Evolutionary conservation across 2,888 invertebrate genomes (phyloP), one percentile per base, ranked within the genome.

Genomic region (Pristionchus maxplancki): DNA sequence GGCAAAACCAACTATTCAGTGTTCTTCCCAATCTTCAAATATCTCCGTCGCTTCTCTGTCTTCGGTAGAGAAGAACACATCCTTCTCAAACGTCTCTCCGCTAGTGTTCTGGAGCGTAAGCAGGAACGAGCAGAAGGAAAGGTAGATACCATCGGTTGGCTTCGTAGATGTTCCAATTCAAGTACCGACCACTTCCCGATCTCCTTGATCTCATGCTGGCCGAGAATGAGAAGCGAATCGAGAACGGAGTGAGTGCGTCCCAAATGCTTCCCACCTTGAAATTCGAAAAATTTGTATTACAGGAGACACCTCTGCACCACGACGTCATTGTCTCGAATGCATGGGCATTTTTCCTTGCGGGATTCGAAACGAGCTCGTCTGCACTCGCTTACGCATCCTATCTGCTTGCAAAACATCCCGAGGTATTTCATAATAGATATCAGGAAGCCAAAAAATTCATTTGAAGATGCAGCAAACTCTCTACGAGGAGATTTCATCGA

Each of bases 351-450:
- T 58, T 89, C 50, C 4, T 89, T 13, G 89, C 89, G 31, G 89
- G 89, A 13, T 89, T 50, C 78, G 89, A 96, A 90, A 96, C 96
- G 0, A 95, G 95, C 0, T 95, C 95, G 24, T 95, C 95, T 3
- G 94, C 95, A 6, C 91, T 96, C 31, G 94, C 95, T 13, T 96
- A 95, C 91, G 93, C 95, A 13, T 93, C 95, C 89, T 95, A 95
- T 90, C 94, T 95, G 89, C 93, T 96, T 88, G 95, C 95, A 28
- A 93, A 92, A 78, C 94, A 95, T 91, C 95, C 94, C 5, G 95
- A 95, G 5, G 93, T 95, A 34, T 37, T 15, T 20, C 20, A 13
- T 0, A n/a, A n/a, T n/a, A n/a, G n/a, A n/a, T 67, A 5, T 31
- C 9, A 9, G 2, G 4, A 15, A 67, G 31, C 34, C 1, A 9